Evolutionary conservation across 2,797 vertebrate genomes (phyloP), one percentile per base, ranked within the genome.

Genomic region (Enteromius radiatus): DNA sequence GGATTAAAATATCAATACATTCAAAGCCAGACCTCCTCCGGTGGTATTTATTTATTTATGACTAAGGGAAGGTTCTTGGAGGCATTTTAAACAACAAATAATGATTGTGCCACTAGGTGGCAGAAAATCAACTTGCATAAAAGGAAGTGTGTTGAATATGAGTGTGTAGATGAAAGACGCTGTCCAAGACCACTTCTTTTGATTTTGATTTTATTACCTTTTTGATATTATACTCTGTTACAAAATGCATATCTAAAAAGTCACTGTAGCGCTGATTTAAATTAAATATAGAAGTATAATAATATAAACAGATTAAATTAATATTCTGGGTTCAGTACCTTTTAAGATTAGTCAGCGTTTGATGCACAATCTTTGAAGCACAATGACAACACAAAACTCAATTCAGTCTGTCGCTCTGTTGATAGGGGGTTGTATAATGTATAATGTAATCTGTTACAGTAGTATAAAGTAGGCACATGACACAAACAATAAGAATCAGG

Each of bases 61-160:
- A 49, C 77, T 65, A 68, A 63, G 38, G 61, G 47, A 49, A 49
- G 36, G 83, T 69, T 78, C 23, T 68, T 69, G 28, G 12, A 76
- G 21, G 49, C 15, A 17, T 82, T 86, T 68, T 83, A 88, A 76
- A 68, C 6, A 3, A 41, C 6, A 47, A 68, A 78, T 67, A 76
- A 21, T 28, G 54, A 23, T 21, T 31, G 36, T 2, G 8, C 92
- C 94, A 93, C 94, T 93, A 92, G 94, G 92, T 92, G 94, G 93
- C 92, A 92, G 78, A 89, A 87, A 88, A 76, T 90, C 86, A 90
- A 90, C 89, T 90, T 82, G 86, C 88, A 86, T 59, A 68, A 28
- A 14, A 47, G 33, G 21, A 36, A 9, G 23, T 33, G 41, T 33
- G 38, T 15, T 10, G 9, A 65, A 67, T 73, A 3, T 64, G 45